These are phyloP conservation scores for Agrotis ipsilon DNA, from an alignment of 2,888 invertebrate species.

Conservation along the genomic window DNA sequence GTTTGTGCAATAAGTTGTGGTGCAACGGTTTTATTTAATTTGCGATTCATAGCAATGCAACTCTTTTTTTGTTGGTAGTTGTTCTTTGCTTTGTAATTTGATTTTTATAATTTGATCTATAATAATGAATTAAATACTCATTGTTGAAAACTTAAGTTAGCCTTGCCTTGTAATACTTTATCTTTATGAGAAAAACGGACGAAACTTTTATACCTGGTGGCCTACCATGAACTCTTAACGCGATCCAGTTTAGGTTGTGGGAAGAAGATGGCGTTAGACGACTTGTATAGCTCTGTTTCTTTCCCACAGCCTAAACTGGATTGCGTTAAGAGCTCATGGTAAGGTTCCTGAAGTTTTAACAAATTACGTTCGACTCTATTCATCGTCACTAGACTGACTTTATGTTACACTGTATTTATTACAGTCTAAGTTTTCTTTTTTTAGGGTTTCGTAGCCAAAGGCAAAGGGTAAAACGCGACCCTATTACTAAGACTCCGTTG, in stretches of 20 bases:
- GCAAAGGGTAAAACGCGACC: too few species aligned
- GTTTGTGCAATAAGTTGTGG: constrained; percentile 34
- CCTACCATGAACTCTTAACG: too few species aligned
- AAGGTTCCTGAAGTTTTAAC: too few species aligned
- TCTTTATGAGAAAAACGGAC: not conserved
- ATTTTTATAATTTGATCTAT: constrained; percentile 1
- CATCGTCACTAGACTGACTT: not conserved
- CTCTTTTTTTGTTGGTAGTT: not conserved
- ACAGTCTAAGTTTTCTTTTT: too few species aligned
- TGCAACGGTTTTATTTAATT: constrained; percentile 38
- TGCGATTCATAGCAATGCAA: not conserved
- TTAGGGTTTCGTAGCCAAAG: too few species aligned
- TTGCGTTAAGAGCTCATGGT: too few species aligned
- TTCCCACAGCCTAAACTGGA: too few species aligned
- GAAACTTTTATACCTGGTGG: too few species aligned
- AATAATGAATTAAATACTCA: not conserved
- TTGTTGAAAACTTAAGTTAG: not conserved
- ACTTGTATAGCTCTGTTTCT: too few species aligned
- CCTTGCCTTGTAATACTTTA: not conserved
- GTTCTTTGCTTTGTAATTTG: not conserved
- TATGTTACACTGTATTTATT: not conserved
- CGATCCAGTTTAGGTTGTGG: too few species aligned
- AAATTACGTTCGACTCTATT: not conserved
- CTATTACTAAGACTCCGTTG: too few species aligned
- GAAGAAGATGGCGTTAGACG: too few species aligned